A percentile compares a stretch with the other conserved stretches of the same genome.
These are phyloP conservation scores for Drosophila emarginata DNA, from an alignment of 2,888 invertebrate species.

Conservation along the genomic window DNA sequence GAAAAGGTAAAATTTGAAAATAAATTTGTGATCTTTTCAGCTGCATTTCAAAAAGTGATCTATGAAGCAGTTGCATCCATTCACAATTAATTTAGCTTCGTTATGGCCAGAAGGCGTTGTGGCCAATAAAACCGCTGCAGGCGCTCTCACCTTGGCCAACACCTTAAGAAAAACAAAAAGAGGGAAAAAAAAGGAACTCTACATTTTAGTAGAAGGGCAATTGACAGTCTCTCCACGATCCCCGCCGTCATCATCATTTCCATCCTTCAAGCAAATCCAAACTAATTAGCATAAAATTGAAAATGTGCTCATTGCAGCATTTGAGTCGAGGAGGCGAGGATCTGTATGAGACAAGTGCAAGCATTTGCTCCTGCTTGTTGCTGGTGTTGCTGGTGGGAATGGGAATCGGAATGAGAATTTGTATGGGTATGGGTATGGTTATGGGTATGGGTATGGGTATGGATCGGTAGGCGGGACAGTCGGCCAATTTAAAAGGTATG, in stretches of 20 bases:
- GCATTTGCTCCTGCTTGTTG: constrained; percentile 33
- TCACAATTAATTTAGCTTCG: constrained; percentile 14
- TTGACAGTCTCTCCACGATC: neutral
- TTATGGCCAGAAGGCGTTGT: constrained; percentile 21
- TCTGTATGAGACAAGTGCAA: constrained; percentile 52
- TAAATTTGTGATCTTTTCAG: neutral
- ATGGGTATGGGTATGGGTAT: neutral
- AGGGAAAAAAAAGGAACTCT: too few relatives aligned
- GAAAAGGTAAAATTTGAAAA: too few relatives aligned
- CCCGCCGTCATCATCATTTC: neutral
- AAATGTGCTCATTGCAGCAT: constrained; percentile 77
- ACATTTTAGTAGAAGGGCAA: neutral
- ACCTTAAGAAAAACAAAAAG: neutral
- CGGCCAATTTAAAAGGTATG: constrained; percentile 65
- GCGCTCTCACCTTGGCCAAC: constrained; percentile 41
- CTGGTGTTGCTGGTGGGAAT: constrained; percentile 2
- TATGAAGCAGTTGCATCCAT: neutral
- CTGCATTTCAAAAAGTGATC: neutral
- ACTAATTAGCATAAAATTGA: constrained; percentile 82
- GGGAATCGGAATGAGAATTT: constrained; percentile 27
- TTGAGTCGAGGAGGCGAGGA: constrained; percentile 27
- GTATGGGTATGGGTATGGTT: constrained; percentile 31
- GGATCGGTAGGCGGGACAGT: constrained; percentile 53
- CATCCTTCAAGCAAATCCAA: constrained; percentile 59
- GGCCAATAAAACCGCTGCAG: constrained; percentile 34